Evolutionary conservation across 2,113 vertebrate species (phyloP), one percentile per base, ranked within the genome.

Genomic region (Manacus vitellinus): DNA sequence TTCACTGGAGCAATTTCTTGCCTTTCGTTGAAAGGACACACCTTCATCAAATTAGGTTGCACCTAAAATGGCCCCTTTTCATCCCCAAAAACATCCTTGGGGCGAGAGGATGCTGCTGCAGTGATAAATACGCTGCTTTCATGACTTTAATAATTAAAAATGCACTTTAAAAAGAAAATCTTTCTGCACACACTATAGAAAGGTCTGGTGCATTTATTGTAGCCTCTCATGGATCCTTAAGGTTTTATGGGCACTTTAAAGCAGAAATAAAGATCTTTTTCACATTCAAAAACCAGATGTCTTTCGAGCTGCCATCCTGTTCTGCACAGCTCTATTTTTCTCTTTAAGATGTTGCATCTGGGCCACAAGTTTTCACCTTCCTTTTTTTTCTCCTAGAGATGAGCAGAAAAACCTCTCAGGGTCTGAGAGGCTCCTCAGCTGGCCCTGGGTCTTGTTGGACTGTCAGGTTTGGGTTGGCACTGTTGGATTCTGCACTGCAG

Each of bases 91-190:
- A 43, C 56, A 39, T 44, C 55, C 9, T 49, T 3, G 56, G 77
- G 54, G 44, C 30, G 43, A n/a, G 71, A 94, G 85, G 76, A 54
- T 63, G 74, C 58, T 95, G 90, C 74, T 85, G 66, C 77, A 58
- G 35, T 73, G 83, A 94, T 70, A 94, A 92, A 92, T 88, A 28
- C 6, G 37, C 77, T 89, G 7, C 65, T 92, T 97, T 96, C 89
- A 95, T 83, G 70, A 62, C 68, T 97, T 97, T 88, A 97, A 97
- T 97, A 96, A 97, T 97, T 97, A 97, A 97, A 95, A 97, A 92
- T 52, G 72, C 91, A 85, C 86, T 95, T 92, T 14, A 72, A 65
- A 80, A 77, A 70, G 70, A 44, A 68, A 75, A 52, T 13, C 93
- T 58, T 89, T 41, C 92, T 82, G 62, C 68, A 79, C 41, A 61